Base-by-base conservation (phyloP, 2,113 vertebrate genomes). In the Vulpes ferrilata region DNA sequence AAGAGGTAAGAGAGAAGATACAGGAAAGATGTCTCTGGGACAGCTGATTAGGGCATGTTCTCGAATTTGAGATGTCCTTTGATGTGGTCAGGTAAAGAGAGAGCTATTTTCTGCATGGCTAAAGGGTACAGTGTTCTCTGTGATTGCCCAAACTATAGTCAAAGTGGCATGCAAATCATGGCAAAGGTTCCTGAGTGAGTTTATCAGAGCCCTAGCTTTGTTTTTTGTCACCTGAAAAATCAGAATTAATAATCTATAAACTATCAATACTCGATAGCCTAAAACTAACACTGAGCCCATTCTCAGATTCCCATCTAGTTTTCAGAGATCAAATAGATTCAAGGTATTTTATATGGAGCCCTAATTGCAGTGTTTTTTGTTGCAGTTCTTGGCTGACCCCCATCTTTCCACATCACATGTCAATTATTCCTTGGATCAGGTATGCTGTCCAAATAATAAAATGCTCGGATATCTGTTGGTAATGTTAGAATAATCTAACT, bases 381-480 rank as follows among this genome's bases (percentile, higher is more conserved):
- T 99, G 89, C 98, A 99, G 99, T 99, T 99, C 98, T 98, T 99
- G 89, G 99, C 99, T 53, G 99, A 99, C 98, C 99, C 99, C 8
- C 99, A 99, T 98, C 99, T 99, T 95, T 99, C 99, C 16, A 99
- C 99, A 98, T 99, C 99, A 1, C 99, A 99, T 81, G 99, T 99
- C 93, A 99, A 99, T 98, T 99, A 99, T 96, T 99, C 99, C 98
- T 99, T 99, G 69, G 99, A 99, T 96, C 99, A 99, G 99, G 99
- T 99, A 99, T 90, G 98, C 95, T 82, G 7, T 53, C 76, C 65
- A 67, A 53, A 23, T 86, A 79, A 85, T n/a, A 95, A 88, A 96
- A 86, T 69, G 9, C 32, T 32, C 78, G 80, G 55, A 43, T 79
- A 43, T 96, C 65, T 96, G 48, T 90, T 95, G 76, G 60, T 83